Conservation (phyloP, 23 tunicate genomes). For the Ciona savignyi region DNA sequence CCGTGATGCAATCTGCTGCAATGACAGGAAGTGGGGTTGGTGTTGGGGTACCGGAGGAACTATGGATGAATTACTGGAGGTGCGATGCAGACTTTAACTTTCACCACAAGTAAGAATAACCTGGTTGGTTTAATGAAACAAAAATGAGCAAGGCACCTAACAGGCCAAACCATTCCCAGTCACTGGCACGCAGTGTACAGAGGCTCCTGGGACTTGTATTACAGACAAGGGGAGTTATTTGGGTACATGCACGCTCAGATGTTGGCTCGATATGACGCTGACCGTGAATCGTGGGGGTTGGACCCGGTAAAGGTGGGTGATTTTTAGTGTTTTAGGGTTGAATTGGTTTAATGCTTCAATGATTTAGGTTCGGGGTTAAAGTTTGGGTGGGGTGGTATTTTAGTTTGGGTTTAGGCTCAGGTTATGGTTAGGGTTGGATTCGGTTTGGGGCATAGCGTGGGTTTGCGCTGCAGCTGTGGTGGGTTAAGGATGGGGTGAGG, state of each 20-base stretch:
- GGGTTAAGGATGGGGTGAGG: too few relatives aligned
- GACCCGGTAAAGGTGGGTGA: slow-evolving; percentile 27
- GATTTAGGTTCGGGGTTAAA: too few relatives aligned
- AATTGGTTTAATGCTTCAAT: too few relatives aligned
- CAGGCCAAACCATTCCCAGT: slow-evolving; percentile 7
- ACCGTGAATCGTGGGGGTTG: slow-evolving; percentile 73
- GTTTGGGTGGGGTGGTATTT: too few relatives aligned
- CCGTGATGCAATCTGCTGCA: slow-evolving; percentile 27
- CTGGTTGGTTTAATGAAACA: background rate
- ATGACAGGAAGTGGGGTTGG: slow-evolving; percentile 16
- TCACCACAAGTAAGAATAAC: slow-evolving; percentile 38
- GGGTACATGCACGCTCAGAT: slow-evolving; percentile 85
- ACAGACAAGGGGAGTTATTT: slow-evolving; percentile 66
- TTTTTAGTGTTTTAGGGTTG: background rate
- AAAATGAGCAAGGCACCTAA: background rate
- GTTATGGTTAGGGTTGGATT: too few relatives aligned
- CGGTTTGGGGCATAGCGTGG: too few relatives aligned
- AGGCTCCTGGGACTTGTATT: background rate
- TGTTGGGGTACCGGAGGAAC: slow-evolving; percentile 34
- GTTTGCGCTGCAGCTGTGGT: too few relatives aligned
- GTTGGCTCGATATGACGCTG: slow-evolving; percentile 70
- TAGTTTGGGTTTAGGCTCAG: too few relatives aligned
- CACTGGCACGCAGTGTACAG: slow-evolving; percentile 70
- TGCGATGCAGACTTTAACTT: slow-evolving; percentile 54
- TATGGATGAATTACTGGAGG: slow-evolving; percentile 79